These are phyloP conservation scores for Apolygus lucorum DNA, from an alignment of 1,140 invertebrate genomes.

Conservation along the genomic window DNA sequence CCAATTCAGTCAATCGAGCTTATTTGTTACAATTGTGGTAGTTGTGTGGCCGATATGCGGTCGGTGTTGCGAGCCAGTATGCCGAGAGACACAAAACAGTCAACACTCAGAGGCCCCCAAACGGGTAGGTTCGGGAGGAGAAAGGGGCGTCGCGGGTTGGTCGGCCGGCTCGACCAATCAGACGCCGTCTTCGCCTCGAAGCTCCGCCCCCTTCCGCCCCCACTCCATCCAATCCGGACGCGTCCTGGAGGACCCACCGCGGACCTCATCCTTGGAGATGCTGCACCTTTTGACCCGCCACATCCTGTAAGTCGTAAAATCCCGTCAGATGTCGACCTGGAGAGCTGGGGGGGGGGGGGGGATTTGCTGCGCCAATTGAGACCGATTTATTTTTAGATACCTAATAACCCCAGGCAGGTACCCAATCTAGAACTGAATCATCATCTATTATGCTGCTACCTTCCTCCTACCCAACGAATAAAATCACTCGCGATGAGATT, in stretches of 20 bases:
- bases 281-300: neutral
- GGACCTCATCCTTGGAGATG: no score
- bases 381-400: no score
- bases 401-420: no score
- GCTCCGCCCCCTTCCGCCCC: neutral
- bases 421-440: no score
- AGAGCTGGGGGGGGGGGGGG: neutral
- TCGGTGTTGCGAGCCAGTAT: slow-evolving; percentile 17
- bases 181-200: neutral
- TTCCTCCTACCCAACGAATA: no score
- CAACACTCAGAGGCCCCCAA: neutral
- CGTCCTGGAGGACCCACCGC: neutral
- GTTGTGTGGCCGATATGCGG: slow-evolving; percentile 1
- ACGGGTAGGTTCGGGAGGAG: neutral
- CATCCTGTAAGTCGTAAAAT: slow-evolving; percentile 3
- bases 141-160: neutral
- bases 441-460: no score
- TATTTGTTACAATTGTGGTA: slow-evolving; percentile 28
- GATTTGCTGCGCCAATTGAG: no score
- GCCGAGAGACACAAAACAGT: slow-evolving; percentile 22
- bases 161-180: neutral
- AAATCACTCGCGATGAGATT: no score
- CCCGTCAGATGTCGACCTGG: neutral
- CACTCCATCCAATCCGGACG: neutral
- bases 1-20: slow-evolving; percentile 29